Conservation (phyloP, 2,888 invertebrate genomes). For the Tenthredo amoena region DNA sequence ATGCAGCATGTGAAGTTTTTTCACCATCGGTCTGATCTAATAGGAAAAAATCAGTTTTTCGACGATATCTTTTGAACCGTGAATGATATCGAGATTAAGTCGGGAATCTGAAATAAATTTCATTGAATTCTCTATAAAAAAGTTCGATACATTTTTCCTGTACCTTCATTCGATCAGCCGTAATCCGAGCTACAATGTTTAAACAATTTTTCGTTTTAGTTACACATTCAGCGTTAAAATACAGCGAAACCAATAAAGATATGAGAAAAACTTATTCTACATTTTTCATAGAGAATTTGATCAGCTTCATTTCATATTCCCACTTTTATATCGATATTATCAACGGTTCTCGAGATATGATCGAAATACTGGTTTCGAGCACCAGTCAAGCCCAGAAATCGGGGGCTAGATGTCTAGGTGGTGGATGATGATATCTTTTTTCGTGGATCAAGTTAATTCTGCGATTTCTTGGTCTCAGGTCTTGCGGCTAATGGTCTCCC, state of each 20-base stretch:
- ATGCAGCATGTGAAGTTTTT: neutral
- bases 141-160: neutral
- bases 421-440: neutral
- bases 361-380: neutral
- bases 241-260: neutral
- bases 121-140: neutral
- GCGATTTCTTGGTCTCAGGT: conserved; percentile 7
- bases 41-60: neutral
- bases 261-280: neutral
- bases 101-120: neutral
- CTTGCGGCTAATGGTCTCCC: conserved; percentile 7
- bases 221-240: neutral
- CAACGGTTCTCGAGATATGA: neutral
- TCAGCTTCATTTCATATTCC: neutral
- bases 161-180: too few relatives aligned
- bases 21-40: neutral
- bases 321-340: neutral
- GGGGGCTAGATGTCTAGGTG: neutral
- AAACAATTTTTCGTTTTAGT: neutral
- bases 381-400: neutral
- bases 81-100: neutral
- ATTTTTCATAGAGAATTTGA: neutral
- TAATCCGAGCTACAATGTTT: neutral
- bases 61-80: neutral
- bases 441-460: conserved; percentile 10